These are phyloP conservation scores for Drosophila gunungcola DNA, from an alignment of 1,140 invertebrate genomes.

Conservation along the genomic window DNA sequence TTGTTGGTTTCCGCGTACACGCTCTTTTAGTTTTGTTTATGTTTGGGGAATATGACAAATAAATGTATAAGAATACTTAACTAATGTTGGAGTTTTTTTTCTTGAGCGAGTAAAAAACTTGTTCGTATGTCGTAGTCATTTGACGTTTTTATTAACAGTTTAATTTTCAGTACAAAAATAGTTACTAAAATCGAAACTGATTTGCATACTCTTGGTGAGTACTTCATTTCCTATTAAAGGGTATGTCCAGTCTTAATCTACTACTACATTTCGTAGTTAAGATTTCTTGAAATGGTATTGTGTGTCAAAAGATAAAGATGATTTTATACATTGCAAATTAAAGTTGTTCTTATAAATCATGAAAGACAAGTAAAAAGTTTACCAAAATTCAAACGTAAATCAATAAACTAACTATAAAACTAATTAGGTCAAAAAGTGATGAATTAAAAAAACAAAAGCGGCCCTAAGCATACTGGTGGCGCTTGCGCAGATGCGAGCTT, in stretches of 20 bases:
- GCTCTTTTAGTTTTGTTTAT: slow-evolving; percentile 33
- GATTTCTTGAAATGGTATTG: no score
- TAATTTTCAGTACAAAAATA: neutral
- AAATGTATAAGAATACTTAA: slow-evolving; percentile 21
- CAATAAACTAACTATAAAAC: slow-evolving; percentile 1
- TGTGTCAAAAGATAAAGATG: no score
- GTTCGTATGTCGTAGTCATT: neutral
- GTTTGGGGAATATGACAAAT: slow-evolving; percentile 38
- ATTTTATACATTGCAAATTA: slow-evolving; percentile 4
- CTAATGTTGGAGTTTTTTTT: neutral
- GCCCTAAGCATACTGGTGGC: slow-evolving; percentile 38
- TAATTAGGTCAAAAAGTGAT: neutral
- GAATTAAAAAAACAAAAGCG: neutral
- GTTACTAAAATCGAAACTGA: neutral
- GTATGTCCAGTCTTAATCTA: no score
- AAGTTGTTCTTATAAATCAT: neutral
- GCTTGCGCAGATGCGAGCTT: slow-evolving; percentile 36
- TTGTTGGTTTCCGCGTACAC: slow-evolving; percentile 28
- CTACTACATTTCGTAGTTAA: no score
- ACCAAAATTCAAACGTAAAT: neutral
- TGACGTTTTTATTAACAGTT: slow-evolving; percentile 19
- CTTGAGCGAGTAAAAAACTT: neutral
- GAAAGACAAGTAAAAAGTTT: neutral
- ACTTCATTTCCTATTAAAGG: neutral
- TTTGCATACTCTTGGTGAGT: slow-evolving; percentile 12